Evolutionary conservation across 2,797 vertebrate genomes (phyloP), one percentile per base, ranked within the genome.

Genomic region (Lacerta viridis): DNA sequence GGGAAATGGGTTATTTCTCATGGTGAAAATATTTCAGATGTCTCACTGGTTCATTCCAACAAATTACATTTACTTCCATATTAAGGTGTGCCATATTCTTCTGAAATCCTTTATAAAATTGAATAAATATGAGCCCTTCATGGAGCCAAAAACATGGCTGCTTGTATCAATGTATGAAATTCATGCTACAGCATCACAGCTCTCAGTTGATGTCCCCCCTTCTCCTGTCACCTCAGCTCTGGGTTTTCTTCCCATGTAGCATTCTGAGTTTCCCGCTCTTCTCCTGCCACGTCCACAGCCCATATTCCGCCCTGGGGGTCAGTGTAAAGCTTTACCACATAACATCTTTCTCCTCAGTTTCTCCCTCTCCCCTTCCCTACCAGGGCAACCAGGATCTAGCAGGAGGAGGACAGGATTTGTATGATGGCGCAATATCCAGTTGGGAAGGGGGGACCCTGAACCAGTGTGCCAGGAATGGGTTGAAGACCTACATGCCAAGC

Each of bases 1-100:
- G 92, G 77, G 69, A 88, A 87, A 95, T 85, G 90, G 61, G 36
- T 25, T 82, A 41, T 61, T 82, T 66, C 59, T 68, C 80, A 82
- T 41, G 25, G 64, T 15, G 25, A 41, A 82, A 82, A 82, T 82
- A 66, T 80, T 80, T 80, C 18, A 25, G 23, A 64, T 64, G 55
- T 66, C 27, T 82, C 11, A 61, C 33, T 43, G 36, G 7, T 68
- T 66, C 61, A 41, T 41, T 82, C 36, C 11, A 29, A 43, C 17
- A 66, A 29, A 82, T 41, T 79, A 11, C 29, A 13, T 27, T 36
- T 55, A 27, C 11, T 82, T 43, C 36, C 80, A 68, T 27, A 82
- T 66, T 66, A 82, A 41, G 61, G 61, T 68, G 3, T 23, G 7
- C 25, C 25, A 41, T 36, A 80, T 25, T 18, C 55, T 39, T 66